Evolutionary conservation across 2,113 vertebrate genomes (phyloP).

Genomic region (Saguinus midas): DNA sequence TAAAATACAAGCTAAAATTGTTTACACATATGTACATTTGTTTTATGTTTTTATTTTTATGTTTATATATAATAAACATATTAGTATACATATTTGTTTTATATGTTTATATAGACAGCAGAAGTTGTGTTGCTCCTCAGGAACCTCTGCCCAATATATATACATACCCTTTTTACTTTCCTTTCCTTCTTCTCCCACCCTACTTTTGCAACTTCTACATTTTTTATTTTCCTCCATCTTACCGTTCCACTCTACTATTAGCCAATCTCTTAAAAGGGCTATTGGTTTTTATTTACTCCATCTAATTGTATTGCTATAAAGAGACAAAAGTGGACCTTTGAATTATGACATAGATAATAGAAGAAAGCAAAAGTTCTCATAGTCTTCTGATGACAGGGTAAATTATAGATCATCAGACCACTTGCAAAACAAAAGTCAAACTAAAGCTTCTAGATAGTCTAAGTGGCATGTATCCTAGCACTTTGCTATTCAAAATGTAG

Average conservation of each 20-base stretch:
- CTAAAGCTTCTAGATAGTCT: neutral
- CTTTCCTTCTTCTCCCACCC: neutral
- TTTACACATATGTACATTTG: neutral
- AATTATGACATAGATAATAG: neutral
- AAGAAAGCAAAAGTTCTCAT: neutral
- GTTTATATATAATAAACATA: neutral
- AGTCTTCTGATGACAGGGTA: neutral
- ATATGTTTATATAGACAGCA: neutral
- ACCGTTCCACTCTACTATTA: neutral
- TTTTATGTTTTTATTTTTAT: neutral
- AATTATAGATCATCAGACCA: neutral
- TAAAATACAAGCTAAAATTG: neutral
- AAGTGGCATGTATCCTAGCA: neutral
- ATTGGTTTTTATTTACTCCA: neutral
- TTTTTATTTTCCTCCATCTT: neutral
- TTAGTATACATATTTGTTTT: neutral
- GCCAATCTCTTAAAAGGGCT: neutral
- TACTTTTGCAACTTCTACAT: neutral
- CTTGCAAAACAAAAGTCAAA: neutral
- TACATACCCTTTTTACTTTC: neutral
- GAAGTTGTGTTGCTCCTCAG: neutral
- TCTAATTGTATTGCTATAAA: neutral
- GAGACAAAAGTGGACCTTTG: neutral
- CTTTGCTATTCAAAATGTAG: neutral
- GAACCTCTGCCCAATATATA: neutral